These are phyloP conservation scores for Amphiprion clarkii DNA, from an alignment of 2,797 vertebrate genomes.

Conservation along the genomic window DNA sequence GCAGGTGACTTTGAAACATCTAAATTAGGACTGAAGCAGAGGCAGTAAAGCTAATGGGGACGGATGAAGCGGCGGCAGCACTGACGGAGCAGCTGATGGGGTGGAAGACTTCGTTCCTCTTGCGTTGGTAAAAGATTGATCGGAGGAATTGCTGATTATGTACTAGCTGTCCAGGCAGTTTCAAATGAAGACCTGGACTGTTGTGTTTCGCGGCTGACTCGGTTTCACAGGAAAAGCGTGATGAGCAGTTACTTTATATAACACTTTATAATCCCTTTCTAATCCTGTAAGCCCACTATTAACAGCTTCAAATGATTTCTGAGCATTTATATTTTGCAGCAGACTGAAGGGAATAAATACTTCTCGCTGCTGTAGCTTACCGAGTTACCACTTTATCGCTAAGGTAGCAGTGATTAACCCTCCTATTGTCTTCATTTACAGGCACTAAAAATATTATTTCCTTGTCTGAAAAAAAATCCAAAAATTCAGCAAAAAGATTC, in stretches of 20 bases:
- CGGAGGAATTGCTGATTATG: slow-evolving; percentile 2
- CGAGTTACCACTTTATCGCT: not conserved
- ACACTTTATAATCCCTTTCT: slow-evolving; percentile 50
- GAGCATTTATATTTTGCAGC: slow-evolving; percentile 27
- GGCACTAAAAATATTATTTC: too few species aligned
- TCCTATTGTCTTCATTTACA: too few species aligned
- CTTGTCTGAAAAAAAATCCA: too few species aligned
- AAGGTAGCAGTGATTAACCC: not conserved
- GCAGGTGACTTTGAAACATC: slow-evolving; percentile 26
- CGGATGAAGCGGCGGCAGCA: slow-evolving; percentile 23
- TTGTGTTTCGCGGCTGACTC: slow-evolving; percentile 34
- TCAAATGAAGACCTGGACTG: not conserved
- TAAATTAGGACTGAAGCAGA: slow-evolving; percentile 24
- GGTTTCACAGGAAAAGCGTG: slow-evolving; percentile 24
- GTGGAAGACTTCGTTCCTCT: not conserved
- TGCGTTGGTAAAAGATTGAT: slow-evolving; percentile 22
- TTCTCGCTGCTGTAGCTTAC: not conserved
- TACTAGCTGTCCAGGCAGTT: not conserved
- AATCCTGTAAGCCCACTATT: slow-evolving; percentile 47
- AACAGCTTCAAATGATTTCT: slow-evolving; percentile 43
- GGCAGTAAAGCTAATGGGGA: slow-evolving; percentile 43
- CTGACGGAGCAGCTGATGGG: slow-evolving; percentile 14
- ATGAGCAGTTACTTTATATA: slow-evolving; percentile 37
- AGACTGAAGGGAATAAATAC: not conserved
- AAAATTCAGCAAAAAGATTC: too few species aligned